These are phyloP conservation scores for Rousettus leschenaultii DNA, from an alignment of 2,113 vertebrate species.

Conservation along the genomic window DNA sequence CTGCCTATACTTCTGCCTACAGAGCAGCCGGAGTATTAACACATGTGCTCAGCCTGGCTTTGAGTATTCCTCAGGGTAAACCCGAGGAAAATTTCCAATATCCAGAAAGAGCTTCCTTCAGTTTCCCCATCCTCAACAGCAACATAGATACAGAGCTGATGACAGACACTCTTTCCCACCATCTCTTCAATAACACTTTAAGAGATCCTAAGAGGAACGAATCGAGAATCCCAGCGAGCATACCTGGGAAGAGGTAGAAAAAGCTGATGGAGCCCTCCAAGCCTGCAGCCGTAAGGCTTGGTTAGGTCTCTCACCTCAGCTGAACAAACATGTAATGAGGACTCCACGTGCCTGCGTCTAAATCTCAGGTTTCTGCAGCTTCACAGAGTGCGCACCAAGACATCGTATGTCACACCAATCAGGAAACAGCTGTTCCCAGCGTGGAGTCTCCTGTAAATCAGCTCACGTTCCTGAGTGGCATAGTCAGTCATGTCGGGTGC, in stretches of 20 bases:
- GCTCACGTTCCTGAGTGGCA: background rate
- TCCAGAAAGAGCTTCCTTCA: background rate
- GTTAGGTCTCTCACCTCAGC: background rate
- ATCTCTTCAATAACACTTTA: background rate
- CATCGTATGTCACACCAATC: accelerated
- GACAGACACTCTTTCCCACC: background rate
- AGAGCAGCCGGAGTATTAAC: background rate
- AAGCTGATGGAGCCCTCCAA: background rate
- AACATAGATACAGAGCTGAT: background rate
- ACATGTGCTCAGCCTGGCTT: background rate
- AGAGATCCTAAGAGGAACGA: background rate
- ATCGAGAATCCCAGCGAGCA: background rate
- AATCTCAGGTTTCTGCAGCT: background rate
- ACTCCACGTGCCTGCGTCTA: accelerated
- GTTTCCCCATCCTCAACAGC: background rate
- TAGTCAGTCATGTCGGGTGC: background rate
- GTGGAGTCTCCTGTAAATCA: background rate
- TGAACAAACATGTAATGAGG: background rate
- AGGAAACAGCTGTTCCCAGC: background rate
- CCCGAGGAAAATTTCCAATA: background rate
- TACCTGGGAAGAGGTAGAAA: background rate
- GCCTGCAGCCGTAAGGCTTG: background rate
- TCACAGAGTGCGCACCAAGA: background rate
- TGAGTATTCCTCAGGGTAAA: background rate
- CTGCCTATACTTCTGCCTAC: background rate